phyloP scores from a whole-genome alignment of 2,797 vertebrate species.

The Oreonectes daqikongensis region DNA sequence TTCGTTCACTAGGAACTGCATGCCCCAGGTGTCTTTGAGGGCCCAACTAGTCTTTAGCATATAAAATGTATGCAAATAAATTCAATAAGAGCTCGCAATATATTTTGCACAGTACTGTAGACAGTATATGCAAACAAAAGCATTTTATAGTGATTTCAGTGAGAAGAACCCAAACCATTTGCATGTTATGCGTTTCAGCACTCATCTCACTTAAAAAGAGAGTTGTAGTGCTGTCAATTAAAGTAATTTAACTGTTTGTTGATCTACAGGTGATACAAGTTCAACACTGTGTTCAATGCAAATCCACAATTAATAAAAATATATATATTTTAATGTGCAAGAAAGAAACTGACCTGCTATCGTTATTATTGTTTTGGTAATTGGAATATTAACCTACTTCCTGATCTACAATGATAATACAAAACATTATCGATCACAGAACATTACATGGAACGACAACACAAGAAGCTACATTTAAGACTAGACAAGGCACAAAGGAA shows the following conservation, averaged over 20 bases:
- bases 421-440: no score
- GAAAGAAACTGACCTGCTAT: no score
- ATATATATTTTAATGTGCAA: neutral
- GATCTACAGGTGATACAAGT: neutral
- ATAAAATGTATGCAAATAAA: neutral
- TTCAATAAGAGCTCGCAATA: neutral
- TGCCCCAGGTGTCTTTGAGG: no score
- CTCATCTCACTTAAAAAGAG: neutral
- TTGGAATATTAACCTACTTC: neutral
- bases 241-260: neutral
- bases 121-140: neutral
- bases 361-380: neutral
- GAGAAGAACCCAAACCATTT: no score
- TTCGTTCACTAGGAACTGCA: neutral
- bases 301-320: neutral
- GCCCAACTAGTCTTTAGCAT: no score
- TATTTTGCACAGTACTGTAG: neutral
- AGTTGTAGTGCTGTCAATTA: neutral
- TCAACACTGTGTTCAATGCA: neutral
- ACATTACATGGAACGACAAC: no score
- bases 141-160: no score
- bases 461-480: no score
- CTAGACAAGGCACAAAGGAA: no score
- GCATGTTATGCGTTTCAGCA: no score
- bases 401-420: no score